Base-by-base conservation (phyloP, 2,113 vertebrate species). In the Leptobrachium leishanense region DNA sequence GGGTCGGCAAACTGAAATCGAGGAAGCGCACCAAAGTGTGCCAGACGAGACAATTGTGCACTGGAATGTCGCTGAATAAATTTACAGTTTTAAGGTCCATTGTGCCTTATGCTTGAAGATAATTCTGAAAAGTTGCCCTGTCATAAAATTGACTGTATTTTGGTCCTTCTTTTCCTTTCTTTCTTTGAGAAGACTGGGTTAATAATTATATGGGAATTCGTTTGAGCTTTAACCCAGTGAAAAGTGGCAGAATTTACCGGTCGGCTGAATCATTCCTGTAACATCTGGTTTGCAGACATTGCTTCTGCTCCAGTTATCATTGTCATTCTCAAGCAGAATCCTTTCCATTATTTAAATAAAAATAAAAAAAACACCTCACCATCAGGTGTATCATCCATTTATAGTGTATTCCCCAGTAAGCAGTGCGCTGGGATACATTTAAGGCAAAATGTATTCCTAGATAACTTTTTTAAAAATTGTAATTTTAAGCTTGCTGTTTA, bases 221-320 rank as follows among this genome's bases (percentile, higher is more conserved):
- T 67, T 42, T 9, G 46, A 42, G 66, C 20, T 62, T 13, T 39
- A 15, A 43, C 10, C 12, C 40, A 43, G 40, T 20, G 1, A 65
- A 62, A 31, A 54, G 67, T 42, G 66, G 44, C 77, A 41, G 43
- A 57, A 72, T 54, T 79, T 79, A 72, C 77, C 44, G 77, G 68
- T 79, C 69, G 69, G 59, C 69, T 79, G 69, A 79, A 43, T 65
- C 77, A 42, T 72, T 72, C 8, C 76, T 53, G 62, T 79, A 72
- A 64, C 77, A 79, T 72, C 77, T 79, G 77, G 44, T 79, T 79
- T 57, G 69, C 59, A 54, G 59, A 72, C 77, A 59, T 72, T 79
- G 68, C n/a, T 79, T 79, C 77, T 72, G 77, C 77, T 79, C 77
- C 59, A 79, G 68, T 79, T 72, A 72, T 72, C 66, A 79, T 65